These are phyloP conservation scores for Clarias fuscus DNA, from an alignment of 2,797 vertebrate species.

Conservation along the genomic window DNA sequence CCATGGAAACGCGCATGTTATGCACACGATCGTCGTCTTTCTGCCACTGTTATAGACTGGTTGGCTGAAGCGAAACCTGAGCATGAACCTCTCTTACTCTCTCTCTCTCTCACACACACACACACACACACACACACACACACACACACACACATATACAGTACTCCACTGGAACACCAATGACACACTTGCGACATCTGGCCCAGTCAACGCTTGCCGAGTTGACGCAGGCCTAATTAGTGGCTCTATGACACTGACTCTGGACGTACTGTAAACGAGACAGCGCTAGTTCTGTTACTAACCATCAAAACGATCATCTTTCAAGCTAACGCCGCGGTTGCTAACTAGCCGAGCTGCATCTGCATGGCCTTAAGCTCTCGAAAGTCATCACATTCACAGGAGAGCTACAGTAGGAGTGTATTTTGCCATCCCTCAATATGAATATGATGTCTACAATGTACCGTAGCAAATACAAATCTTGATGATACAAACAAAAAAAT, in stretches of 20 bases:
- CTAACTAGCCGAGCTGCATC: not conserved
- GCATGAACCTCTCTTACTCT: conserved; percentile 7
- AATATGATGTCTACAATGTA: not conserved
- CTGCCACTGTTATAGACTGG: conserved; percentile 65
- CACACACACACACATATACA: conserved; percentile 23
- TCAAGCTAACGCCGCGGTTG: not conserved
- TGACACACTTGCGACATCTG: conserved; percentile 50
- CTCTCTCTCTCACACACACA: not conserved
- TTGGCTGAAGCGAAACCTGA: conserved; percentile 56
- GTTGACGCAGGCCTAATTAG: conserved; percentile 50
- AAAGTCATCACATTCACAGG: no score
- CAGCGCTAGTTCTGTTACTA: not conserved
- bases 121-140: conserved; percentile 8
- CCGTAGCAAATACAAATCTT: not conserved
- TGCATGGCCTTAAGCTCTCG: not conserved
- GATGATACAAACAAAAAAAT: not conserved
- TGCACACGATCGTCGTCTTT: conserved; percentile 67
- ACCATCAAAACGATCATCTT: not conserved
- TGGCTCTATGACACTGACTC: not conserved
- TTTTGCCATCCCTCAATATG: not conserved
- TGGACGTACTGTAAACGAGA: not conserved
- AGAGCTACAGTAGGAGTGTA: no score
- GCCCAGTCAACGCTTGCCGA: conserved; percentile 49
- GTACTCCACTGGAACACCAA: conserved; percentile 17
- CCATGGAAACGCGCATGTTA: conserved; percentile 72